Base-by-base conservation (phyloP, 2,797 vertebrate species). In the Bucorvus abyssinicus region DNA sequence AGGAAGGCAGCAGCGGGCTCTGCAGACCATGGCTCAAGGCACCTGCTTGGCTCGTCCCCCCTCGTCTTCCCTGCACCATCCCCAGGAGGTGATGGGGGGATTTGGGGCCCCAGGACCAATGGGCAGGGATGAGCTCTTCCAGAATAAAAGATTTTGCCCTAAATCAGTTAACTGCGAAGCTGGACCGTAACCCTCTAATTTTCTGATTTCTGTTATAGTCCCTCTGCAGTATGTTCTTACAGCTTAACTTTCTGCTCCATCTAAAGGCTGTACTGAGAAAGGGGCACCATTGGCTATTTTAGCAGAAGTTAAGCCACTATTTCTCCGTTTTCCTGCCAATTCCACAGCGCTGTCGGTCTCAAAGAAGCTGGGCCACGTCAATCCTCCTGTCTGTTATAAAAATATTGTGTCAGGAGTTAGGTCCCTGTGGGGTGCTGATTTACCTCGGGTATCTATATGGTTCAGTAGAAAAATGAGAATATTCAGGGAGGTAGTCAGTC, bases 221-320 rank as follows among this genome's bases (percentile, higher is more conserved):
- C 15, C 44, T 38, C 67, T 76, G 85, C 18, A 9, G 59, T 49
- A 29, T 5, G 0, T 59, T 52, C 79, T 76, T 76, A 47, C 44
- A 74, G 59, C 71, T 60, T 76, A 76, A 80, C 67, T 32, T 17
- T 93, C 90, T 84, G 78, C 60, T 90, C 93, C 77, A 87, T 84
- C 85, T 87, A 87, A 86, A 91, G 84, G 83, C 32, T 67, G 32
- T 69, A 70, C 55, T 7, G 19, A 90, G 75, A 63, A 94, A 88
- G 30, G 53, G 77, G 94, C 26, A 23, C 1, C 2, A 1, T 40
- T 93, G 2, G 1, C n/a, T 84, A 3, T 70, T 76, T 89, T 36
- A 70, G 59, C 18, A 82, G 52, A 40, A 91, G 57, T 71, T 56
- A 44, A 84, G 45, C 30, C 60, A 55, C 23, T 42, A 67, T 93